Evolutionary conservation across 2,797 vertebrate species (phyloP), one percentile per base, ranked within the genome.

Genomic region (Phaenicophaeus curvirostris): DNA sequence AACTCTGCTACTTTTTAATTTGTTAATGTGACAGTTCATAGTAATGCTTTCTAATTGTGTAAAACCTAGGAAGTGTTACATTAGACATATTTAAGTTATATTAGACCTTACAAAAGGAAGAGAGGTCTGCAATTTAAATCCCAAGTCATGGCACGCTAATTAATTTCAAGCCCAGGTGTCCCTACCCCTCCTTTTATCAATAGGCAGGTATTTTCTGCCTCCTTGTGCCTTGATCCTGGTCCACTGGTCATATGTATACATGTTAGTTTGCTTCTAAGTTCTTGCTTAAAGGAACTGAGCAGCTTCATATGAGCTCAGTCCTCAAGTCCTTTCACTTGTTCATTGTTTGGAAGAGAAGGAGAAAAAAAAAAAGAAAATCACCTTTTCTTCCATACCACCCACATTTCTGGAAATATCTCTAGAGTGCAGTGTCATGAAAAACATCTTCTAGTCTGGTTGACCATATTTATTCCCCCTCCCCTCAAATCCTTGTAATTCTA

Each of bases 321-420:
- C 11, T 11, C 13, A 42, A 7, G 3, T 33, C n/a, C 4, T 68
- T 90, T 83, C 85, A 5, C 8, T 87, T 44, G 17, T 78, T 81
- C 15, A 2, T 31, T 77, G 6, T 41, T 79, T 15, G n/a, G 59
- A 89, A 15, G 8, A 61, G 15, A 4, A 85, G 20, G 4, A 68
- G 18, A 84, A 67, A 13, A 65, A 55, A 55, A 13, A 65, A 55
- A 55, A n/a, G n/a, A n/a, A 89, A 66, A 6, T 5, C 9, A 20
- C 0, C n/a, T n/a, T n/a, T n/a, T n/a, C n/a, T n/a, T 61, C 33
- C 14, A 21, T 19, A 48, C 1, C 3, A 41, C 59, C n/a, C 33
- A 31, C 18, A 6, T 62, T 86, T 72, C n/a, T 84, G 69, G 8
- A 86, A 68, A 28, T 58, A 44, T 63, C 51, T 66, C 18, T 28